Evolutionary conservation across 2,113 vertebrate species (phyloP).

Genomic region (Cichladusa arquata): DNA sequence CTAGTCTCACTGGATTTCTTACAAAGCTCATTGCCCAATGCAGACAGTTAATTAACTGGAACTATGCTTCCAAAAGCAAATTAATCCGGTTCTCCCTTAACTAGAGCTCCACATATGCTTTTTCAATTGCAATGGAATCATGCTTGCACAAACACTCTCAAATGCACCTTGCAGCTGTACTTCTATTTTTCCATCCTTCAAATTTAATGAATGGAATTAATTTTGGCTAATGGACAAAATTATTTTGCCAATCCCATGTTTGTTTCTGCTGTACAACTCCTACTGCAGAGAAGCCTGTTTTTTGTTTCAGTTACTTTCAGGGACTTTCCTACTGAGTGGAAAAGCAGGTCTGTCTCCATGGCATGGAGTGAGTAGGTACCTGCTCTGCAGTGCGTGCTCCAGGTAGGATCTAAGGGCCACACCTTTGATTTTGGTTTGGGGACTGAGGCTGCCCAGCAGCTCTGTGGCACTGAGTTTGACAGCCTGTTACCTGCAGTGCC

Average conservation of each 20-base stretch:
- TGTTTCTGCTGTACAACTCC: neutral
- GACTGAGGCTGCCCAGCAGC: neutral
- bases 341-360: neutral
- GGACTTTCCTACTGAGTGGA: neutral
- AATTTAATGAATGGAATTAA: neutral
- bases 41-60: neutral
- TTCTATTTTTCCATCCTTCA: neutral
- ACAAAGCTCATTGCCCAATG: neutral
- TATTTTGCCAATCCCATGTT: rapidly evolving
- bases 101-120: neutral
- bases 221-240: neutral
- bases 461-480: rapidly evolving
- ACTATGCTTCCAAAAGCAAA: neutral
- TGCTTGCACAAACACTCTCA: neutral
- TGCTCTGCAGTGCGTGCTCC: rapidly evolving
- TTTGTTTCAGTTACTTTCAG: neutral
- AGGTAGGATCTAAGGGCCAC: neutral
- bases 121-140: neutral
- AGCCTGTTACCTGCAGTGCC: neutral
- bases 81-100: neutral
- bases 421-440: neutral
- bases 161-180: no score
- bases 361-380: neutral
- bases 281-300: neutral
- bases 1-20: neutral